These are phyloP conservation scores for Eretmochelys imbricata DNA, from an alignment of 2,113 vertebrate genomes.

Conservation along the genomic window DNA sequence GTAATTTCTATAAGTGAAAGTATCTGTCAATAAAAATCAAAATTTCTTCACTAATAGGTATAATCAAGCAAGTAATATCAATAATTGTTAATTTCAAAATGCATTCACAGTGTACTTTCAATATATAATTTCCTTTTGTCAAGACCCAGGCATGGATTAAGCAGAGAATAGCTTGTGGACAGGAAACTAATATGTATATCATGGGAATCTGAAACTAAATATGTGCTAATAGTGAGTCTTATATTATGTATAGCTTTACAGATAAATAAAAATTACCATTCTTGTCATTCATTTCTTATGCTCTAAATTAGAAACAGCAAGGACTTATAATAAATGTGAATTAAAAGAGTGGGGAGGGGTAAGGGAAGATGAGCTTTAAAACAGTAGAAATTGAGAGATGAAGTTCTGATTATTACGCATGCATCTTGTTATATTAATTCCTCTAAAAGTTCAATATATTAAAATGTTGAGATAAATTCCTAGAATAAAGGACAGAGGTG, in stretches of 20 bases:
- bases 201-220: background rate
- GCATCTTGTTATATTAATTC: background rate
- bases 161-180: background rate
- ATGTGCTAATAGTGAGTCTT: background rate
- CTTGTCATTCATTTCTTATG: background rate
- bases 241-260: constrained; percentile 16
- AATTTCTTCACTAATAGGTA: background rate
- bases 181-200: background rate
- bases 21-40: background rate
- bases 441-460: background rate
- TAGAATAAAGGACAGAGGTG: background rate
- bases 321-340: background rate
- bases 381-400: background rate
- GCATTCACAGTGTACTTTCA: background rate
- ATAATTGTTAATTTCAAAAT: background rate
- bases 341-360: background rate
- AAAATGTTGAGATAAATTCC: background rate
- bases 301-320: background rate
- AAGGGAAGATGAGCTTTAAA: constrained; percentile 4
- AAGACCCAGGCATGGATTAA: background rate
- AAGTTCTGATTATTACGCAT: background rate
- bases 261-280: background rate
- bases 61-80: background rate
- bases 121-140: background rate
- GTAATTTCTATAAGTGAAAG: background rate